Evolutionary conservation across 2,888 invertebrate species (phyloP).

Genomic region (Oxyscelio sp.): DNA sequence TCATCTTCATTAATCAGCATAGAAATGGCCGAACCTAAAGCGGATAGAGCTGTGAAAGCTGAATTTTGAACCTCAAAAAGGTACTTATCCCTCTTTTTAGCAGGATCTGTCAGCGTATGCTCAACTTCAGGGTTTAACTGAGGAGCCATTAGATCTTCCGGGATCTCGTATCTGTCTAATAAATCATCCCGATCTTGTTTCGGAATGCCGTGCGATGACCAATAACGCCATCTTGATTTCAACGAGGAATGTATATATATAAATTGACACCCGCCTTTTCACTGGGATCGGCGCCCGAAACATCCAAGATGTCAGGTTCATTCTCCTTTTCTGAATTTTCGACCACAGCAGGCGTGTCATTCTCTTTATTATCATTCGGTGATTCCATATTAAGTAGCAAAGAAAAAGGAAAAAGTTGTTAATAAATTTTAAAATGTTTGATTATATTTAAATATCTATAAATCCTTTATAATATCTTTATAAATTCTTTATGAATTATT

Average conservation of each 20-base stretch:
- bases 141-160: constrained; percentile 42
- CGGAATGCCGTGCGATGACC: constrained; percentile 26
- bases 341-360: too few relatives aligned
- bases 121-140: constrained; percentile 64
- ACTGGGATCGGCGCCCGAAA: constrained; percentile 46
- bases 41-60: constrained; percentile 40
- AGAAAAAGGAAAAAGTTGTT: neutral
- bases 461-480: too few relatives aligned
- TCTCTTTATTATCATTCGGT: neutral
- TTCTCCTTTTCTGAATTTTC: neutral
- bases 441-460: too few relatives aligned
- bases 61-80: constrained; percentile 58
- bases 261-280: constrained; percentile 28
- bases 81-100: constrained; percentile 60
- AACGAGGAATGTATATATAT: constrained; percentile 47
- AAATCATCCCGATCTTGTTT: constrained; percentile 44
- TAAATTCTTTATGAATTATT: too few relatives aligned
- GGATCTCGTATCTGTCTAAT: constrained; percentile 53
- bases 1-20: constrained; percentile 53
- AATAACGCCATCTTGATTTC: constrained; percentile 35
- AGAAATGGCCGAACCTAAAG: constrained; percentile 38
- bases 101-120: constrained; percentile 53
- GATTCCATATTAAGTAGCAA: neutral
- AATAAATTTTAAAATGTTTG: neutral
- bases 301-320: constrained; percentile 3